A percentile compares a stretch with the other conserved stretches of the same genome.
These are phyloP conservation scores for Ageneiosus marmoratus DNA, from an alignment of 2,113 vertebrate species.

Conservation along the genomic window DNA sequence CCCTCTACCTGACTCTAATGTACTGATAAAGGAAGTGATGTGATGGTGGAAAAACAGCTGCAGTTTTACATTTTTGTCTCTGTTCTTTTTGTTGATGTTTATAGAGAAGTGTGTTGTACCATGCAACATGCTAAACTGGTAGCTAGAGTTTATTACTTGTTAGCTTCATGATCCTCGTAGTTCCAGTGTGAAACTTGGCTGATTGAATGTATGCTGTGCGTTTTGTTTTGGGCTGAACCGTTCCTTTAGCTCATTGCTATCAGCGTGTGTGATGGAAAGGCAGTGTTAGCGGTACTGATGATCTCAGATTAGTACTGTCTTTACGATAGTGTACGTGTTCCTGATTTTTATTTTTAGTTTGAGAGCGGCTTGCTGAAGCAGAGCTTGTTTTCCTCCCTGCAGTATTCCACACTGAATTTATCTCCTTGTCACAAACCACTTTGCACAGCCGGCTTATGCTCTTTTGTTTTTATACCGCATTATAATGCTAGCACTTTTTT, in stretches of 20 bases:
- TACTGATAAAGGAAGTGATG: background rate
- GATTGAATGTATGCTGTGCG: conserved; percentile 1
- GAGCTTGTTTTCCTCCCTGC: conserved; percentile 7
- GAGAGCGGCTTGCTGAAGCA: conserved; percentile 27
- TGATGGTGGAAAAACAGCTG: background rate
- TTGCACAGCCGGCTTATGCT: conserved; percentile 3
- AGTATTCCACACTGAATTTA: conserved; percentile 25
- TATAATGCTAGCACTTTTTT: conserved; percentile 1
- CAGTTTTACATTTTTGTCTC: background rate
- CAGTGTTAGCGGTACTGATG: conserved; percentile 31
- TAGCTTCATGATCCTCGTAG: background rate
- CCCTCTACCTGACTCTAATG: background rate
- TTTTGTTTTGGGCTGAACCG: background rate
- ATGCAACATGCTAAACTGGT: conserved; percentile 3
- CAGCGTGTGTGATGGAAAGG: conserved; percentile 3
- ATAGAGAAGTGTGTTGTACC: too few species aligned
- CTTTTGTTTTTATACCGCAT: background rate
- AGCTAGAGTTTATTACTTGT: background rate
- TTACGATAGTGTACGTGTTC: background rate
- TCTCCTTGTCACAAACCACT: conserved; percentile 7
- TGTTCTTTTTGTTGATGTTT: background rate
- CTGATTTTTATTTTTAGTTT: background rate
- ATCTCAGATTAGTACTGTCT: background rate
- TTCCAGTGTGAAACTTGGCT: background rate
- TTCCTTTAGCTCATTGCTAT: conserved; percentile 3